Evolutionary conservation across 2,888 invertebrate species (phyloP).

Genomic region (Parnassius smintheus): DNA sequence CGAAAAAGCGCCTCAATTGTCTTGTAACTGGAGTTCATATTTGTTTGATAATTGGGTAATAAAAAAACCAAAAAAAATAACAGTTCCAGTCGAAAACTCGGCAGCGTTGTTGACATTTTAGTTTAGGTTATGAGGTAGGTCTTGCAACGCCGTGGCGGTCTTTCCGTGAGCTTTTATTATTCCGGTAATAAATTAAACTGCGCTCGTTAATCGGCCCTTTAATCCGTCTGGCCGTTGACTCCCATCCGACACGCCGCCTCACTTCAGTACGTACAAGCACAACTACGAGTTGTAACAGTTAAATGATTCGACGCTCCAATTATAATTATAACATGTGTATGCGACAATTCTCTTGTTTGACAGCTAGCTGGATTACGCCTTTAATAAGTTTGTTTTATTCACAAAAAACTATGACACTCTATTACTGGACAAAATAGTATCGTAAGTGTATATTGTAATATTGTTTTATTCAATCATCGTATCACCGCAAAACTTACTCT

Average conservation of each 20-base stretch:
- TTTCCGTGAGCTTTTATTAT: conserved; percentile 70
- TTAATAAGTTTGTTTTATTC: not conserved
- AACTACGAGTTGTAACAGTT: conserved; percentile 29
- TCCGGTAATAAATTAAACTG: conserved; percentile 76
- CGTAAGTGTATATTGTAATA: no score
- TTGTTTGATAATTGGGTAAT: conserved; percentile 28
- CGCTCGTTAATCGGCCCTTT: conserved; percentile 76
- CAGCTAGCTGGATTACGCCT: not conserved
- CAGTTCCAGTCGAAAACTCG: conserved; percentile 20
- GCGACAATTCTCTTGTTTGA: conserved; percentile 1
- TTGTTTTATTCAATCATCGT: no score
- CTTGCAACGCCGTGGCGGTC: conserved; percentile 43
- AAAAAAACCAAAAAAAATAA: conserved; percentile 35
- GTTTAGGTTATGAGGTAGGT: conserved; percentile 37
- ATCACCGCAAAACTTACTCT: no score
- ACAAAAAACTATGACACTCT: no score
- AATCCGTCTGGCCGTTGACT: conserved; percentile 79
- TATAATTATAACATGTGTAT: conserved; percentile 18
- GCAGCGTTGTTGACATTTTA: conserved; percentile 55
- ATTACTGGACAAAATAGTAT: no score
- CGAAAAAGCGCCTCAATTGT: not conserved
- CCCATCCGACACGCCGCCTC: conserved; percentile 40
- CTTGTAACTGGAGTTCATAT: not conserved
- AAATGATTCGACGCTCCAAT: conserved; percentile 18
- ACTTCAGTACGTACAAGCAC: conserved; percentile 46